A percentile compares a stretch with the other conserved stretches of the same genome.
Conservation (phyloP, 1,140 invertebrate species). For the Portunus trituberculatus region DNA sequence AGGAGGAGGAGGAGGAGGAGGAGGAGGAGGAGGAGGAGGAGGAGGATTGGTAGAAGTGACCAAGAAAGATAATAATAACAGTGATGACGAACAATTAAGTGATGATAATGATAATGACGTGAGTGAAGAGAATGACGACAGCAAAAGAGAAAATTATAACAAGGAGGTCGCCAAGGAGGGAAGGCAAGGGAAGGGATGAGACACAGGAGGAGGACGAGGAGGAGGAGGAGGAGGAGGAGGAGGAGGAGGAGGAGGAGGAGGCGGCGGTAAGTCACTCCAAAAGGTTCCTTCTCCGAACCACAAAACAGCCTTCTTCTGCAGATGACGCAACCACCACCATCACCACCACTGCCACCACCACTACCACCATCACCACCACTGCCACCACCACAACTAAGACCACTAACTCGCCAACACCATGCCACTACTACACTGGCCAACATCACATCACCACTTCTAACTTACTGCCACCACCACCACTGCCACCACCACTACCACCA, state of each 20-base stretch:
- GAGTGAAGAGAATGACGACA: background rate
- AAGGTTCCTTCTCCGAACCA: background rate
- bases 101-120: background rate
- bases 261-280: background rate
- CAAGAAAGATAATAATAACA: too few relatives aligned
- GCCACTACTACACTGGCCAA: too few relatives aligned
- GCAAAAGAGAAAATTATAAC: background rate
- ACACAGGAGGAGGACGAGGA: background rate
- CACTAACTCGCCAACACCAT: background rate
- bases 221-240: background rate
- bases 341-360: background rate
- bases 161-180: conserved; percentile 14
- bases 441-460: too few relatives aligned
- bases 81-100: too few relatives aligned
- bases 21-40: background rate
- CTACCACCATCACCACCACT: background rate
- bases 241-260: background rate
- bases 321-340: background rate
- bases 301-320: background rate
- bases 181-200: background rate
- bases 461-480: too few relatives aligned
- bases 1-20: background rate
- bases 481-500: background rate
- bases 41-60: background rate
- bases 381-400: background rate